Evolutionary conservation across 2,113 vertebrate species (phyloP), one percentile per base, ranked within the genome.

Genomic region (Trichechus manatus): DNA sequence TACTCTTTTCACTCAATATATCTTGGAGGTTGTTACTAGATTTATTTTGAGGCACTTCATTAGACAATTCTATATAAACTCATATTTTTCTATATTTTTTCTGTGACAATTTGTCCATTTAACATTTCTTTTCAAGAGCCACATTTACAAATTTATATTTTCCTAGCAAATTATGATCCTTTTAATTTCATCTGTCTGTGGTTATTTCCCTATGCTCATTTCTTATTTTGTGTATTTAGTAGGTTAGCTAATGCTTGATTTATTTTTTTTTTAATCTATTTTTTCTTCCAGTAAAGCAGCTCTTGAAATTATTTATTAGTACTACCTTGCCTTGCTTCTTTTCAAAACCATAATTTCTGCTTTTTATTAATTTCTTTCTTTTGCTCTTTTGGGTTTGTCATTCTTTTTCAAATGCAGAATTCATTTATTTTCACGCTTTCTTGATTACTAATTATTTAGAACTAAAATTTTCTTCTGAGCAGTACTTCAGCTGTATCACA

Each of bases 381-480:
- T 80, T 61, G 70, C 29, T 83, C 3, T 59, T 33, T 68, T 85
- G 59, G 22, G n/a, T 68, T 84, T 81, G 64, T 47, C 44, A 80
- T 47, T 79, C 36, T 87, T 72, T 95, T 86, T 79, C 47, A 79
- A 63, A 47, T 79, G 77, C 39, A 25, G 85, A 61, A 66, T 78
- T 78, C 29, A 72, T 77, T 77, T 84, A 70, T 61, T 36, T 90
- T 85, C 61, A 78, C 79, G 75, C 31, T 61, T 87, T 85, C 47
- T n/a, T 64, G 23, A 59, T 79, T 89, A 17, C 17, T 20, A 61
- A 66, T 59, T 83, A 61, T 47, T 63, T 63, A 59, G 27, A 39
- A 7, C 42, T 63, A 70, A 61, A 29, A 44, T 80, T 59, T 91
- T 95, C 47, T 94, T 89, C 33, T 80, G 42, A 89, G n/a, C 64